Evolutionary conservation across 2,888 invertebrate genomes (phyloP), one percentile per base, ranked within the genome.

Genomic region (Chromoteleia sp.): DNA sequence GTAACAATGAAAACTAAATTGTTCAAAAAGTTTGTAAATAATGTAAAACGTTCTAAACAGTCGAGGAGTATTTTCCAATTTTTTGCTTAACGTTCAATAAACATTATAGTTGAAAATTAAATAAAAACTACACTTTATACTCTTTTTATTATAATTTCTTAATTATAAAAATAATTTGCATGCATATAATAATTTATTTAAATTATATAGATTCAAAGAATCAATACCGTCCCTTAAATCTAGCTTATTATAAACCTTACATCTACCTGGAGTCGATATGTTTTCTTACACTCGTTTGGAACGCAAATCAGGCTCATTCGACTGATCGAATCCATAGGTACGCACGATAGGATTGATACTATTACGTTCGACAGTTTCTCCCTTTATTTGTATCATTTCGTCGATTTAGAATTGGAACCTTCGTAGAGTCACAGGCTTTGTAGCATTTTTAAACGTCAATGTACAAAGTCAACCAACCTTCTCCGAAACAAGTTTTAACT

Each of bases 321-420:
- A 45, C 67, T 67, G 78, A 78, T 71, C 65, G 78, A 78, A 78
- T 78, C 58, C 71, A 41, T 71, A 78, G 71, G 78, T 78, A 78
- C 78, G 59, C 54, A 41, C 45, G 56, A 71, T 78, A 78, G 78
- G 78, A 68, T 79, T 79, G 59, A 74, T 74, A 68, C 61, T 74
- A 52, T 48, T 78, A 70, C 70, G 68, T 63, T 65, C 50, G 52
- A 78, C 56, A 68, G 33, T 70, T 67, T 65, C 10, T 29, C 50
- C 19, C 56, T 12, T 58, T 48, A 52, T 73, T 71, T 71, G 65
- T 78, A 73, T 74, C 52, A 68, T 79, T 59, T 74, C 39, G 33
- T 74, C 45, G 56, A 61, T 79, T 79, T 79, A 74, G 73, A 79
- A 79, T 79, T 78, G 48, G 67, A 78, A 67, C 59, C 73, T 73